Base-by-base conservation (phyloP, 2,113 vertebrate species). In the Perca flavescens region DNA sequence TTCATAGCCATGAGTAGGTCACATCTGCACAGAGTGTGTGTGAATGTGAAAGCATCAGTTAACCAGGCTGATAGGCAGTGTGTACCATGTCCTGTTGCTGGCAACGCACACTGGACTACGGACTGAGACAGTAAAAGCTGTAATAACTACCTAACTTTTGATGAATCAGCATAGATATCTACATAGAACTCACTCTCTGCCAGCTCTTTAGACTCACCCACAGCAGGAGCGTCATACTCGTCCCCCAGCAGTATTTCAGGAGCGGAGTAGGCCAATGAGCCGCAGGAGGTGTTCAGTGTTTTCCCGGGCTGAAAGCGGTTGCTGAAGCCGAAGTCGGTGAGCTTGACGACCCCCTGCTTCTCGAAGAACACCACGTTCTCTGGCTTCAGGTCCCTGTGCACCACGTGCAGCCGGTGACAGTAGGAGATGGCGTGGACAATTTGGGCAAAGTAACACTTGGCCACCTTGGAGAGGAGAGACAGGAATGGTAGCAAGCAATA, bases 291-390 rank as follows among this genome's bases (percentile, higher is more conserved):
- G 25, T 97, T 98, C 79, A 99, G 96, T 54, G 95, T 98, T 92
- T 97, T 99, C 49, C 97, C 98, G 8, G 98, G 96, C 70, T 99
- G 98, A 80, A 99, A 99, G 74, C 99, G 96, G 93, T 99, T 99
- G 95, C 98, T 99, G 95, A 99, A 99, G 81, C 98, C 98, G 71
- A 99, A 99, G 93, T 99, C 98, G 16, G 98, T 99, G 91, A 99
- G 95, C 93, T 99, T 99, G 79, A 99, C 98, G 54, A 99, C 95
- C 80, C 98, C 98, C 94, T 98, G 98, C 88, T 99, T 99, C 93
- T 99, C 97, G 72, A 99, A 99, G 95, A 99, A 99, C 68, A 99
- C 98, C 68, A 99, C 98, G 28, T 99, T 99, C 94, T 99, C 98
- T 0, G 98, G 98, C 87, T 99, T 99, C 76, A 99, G 93, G 96